A percentile compares a stretch with the other conserved stretches of the same genome.
phyloP scores from a whole-genome alignment of 2,113 vertebrate genomes.

The Corythaeola cristata region DNA sequence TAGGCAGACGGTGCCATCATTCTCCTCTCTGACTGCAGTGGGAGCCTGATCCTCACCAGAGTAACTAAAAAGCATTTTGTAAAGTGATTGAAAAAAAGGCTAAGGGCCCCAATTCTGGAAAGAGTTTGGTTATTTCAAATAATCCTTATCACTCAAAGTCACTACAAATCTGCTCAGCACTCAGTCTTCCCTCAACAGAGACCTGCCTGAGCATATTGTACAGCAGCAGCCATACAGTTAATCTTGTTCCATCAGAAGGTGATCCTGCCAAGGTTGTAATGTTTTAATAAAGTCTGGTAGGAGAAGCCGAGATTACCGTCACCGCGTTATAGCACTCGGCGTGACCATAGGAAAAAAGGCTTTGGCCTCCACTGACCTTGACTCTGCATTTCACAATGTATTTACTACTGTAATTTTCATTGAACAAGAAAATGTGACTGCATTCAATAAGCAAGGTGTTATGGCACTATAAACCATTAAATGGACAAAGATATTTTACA shows the following conservation, averaged over 20 bases:
- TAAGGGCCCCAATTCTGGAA: background rate
- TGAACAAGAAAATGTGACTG: conserved; percentile 45
- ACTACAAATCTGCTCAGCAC: background rate
- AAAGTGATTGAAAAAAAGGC: background rate
- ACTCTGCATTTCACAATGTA: conserved; percentile 24
- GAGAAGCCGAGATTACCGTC: conserved; percentile 19
- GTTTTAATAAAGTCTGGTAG: conserved; percentile 57
- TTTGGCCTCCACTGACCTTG: conserved; percentile 52
- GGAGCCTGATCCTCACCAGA: background rate
- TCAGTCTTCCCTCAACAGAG: conserved; percentile 50
- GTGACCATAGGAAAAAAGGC: background rate
- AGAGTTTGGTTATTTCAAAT: conserved; percentile 39
- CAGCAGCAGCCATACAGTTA: conserved; percentile 38
- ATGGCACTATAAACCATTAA: conserved; percentile 58
- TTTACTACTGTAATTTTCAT: conserved; percentile 46
- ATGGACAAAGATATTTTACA: conserved; percentile 37
- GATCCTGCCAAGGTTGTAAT: conserved; percentile 57
- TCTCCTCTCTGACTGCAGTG: conserved; percentile 1
- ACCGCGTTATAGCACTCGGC: background rate
- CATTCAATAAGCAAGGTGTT: conserved; percentile 64
- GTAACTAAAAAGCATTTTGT: conserved; percentile 21
- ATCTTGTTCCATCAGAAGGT: conserved; percentile 55
- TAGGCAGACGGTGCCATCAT: conserved; percentile 35
- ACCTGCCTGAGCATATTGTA: background rate
- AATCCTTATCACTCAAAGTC: conserved; percentile 60